phyloP scores from a whole-genome alignment of 2,113 vertebrate genomes.

The Nyctereutes procyonoides region DNA sequence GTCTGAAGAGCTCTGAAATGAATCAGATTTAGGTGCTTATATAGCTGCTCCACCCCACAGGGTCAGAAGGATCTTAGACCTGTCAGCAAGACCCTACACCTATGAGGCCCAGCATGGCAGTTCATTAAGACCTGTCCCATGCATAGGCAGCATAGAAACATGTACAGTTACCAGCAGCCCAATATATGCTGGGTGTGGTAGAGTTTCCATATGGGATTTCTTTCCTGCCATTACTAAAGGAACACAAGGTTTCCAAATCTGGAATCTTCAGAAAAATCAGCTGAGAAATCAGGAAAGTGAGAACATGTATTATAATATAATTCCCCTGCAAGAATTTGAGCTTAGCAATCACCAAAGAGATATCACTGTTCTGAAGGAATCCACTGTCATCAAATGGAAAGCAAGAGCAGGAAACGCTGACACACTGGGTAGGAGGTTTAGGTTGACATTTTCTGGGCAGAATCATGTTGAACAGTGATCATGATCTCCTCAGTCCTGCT shows the following conservation, averaged over 20 bases:
- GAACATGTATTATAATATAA: background rate
- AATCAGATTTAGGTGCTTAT: conserved; percentile 5
- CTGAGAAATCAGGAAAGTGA: conserved; percentile 40
- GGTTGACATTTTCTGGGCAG: background rate
- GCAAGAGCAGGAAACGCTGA: background rate
- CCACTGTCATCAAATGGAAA: background rate
- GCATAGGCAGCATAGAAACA: background rate
- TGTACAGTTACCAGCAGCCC: background rate
- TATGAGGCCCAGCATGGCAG: background rate
- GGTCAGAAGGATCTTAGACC: background rate
- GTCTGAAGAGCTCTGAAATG: background rate
- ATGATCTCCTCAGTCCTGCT: background rate
- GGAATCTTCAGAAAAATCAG: background rate
- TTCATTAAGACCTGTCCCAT: background rate
- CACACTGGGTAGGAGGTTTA: background rate
- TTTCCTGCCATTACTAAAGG: conserved; percentile 35
- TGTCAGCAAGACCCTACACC: background rate
- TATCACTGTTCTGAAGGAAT: background rate
- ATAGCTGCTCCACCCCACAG: background rate
- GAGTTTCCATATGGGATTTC: background rate
- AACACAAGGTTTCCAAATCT: background rate
- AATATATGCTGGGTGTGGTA: background rate
- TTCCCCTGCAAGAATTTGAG: background rate
- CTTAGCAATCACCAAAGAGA: background rate
- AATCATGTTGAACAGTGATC: background rate